A percentile compares a stretch with the other conserved stretches of the same genome.
Conservation (phyloP, 2,888 invertebrate species). For the Synergus laeviventris region DNA sequence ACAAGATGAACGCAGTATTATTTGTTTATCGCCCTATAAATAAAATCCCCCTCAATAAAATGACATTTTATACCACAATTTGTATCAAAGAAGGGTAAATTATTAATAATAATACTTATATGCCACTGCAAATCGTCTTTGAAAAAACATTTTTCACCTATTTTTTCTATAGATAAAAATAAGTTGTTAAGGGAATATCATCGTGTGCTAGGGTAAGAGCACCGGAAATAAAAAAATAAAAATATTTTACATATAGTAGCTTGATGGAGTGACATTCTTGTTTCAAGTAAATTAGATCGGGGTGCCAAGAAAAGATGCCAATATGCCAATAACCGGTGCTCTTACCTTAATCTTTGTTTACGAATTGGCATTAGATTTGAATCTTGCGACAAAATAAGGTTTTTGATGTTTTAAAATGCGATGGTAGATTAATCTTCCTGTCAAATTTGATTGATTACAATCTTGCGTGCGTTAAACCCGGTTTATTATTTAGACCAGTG, state of each 20-base stretch:
- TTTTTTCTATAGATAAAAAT: not conserved
- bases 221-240: too few relatives aligned
- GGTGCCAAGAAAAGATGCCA: too few relatives aligned
- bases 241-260: too few relatives aligned
- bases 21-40: not conserved
- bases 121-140: not conserved
- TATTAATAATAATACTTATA: not conserved
- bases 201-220: too few relatives aligned
- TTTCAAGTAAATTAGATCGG: too few relatives aligned
- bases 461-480: not conserved
- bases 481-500: not conserved
- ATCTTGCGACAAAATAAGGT: not conserved
- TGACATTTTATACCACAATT: not conserved
- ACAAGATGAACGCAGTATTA: not conserved
- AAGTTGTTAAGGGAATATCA: not conserved
- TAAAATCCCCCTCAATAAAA: not conserved
- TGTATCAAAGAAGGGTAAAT: not conserved
- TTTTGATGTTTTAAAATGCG: not conserved
- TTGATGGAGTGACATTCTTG: too few relatives aligned
- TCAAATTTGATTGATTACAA: conserved; percentile 29
- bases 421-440: conserved; percentile 23
- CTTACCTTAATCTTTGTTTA: conserved; percentile 18
- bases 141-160: not conserved
- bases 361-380: not conserved
- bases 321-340: too few relatives aligned